Evolutionary conservation across 2,113 vertebrate genomes (phyloP).

Genomic region (Globicephala melas): DNA sequence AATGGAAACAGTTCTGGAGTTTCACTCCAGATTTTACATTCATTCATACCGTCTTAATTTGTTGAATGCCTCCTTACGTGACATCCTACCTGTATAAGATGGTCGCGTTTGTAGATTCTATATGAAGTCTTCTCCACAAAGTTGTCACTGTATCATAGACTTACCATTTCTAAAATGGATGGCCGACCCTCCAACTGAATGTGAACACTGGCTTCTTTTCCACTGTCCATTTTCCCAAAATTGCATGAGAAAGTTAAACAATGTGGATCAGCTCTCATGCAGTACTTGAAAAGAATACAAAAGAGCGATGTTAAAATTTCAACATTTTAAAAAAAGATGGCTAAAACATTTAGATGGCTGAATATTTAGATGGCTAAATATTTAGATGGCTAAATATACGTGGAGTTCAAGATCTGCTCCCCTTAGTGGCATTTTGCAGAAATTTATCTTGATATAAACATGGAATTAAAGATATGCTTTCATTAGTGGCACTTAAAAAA

Average conservation of each 20-base stretch:
- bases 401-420: background rate
- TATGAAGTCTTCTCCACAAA: background rate
- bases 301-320: constrained; percentile 11
- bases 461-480: background rate
- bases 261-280: constrained; percentile 83
- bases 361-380: background rate
- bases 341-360: background rate
- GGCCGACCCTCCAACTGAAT: constrained; percentile 90
- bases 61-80: background rate
- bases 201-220: constrained; percentile 87
- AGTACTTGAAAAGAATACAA: constrained; percentile 85
- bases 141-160: background rate
- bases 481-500: background rate
- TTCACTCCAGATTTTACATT: background rate
- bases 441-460: background rate
- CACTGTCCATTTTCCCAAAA: constrained; percentile 91
- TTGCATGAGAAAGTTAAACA: constrained; percentile 89
- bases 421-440: background rate
- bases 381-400: too few relatives aligned
- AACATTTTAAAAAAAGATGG: background rate
- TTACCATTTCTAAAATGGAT: constrained; percentile 85
- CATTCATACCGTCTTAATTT: background rate
- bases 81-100: background rate
- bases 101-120: background rate
- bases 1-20: background rate